Evolutionary conservation across 2,113 vertebrate species (phyloP), one percentile per base, ranked within the genome.

Genomic region (Mesoclemmys tuberculata): DNA sequence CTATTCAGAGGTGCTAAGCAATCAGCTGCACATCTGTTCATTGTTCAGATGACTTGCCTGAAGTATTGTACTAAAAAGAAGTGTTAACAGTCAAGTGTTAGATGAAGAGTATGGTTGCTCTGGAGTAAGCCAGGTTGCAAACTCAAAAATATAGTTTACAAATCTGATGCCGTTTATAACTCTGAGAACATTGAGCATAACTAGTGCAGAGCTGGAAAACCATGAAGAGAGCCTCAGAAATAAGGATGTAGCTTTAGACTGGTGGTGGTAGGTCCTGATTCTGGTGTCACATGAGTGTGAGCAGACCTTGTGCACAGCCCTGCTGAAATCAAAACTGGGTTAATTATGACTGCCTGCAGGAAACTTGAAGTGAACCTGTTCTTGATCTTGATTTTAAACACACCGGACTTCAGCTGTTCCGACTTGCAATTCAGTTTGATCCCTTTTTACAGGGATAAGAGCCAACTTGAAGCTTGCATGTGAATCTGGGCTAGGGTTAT

Each of bases 1-100:
- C 96, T 96, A 54, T 74, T 81, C 55, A 86, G 91, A 84, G 87
- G 79, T 84, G 83, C 87, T 94, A 80, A 95, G 64, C 74, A 94
- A 94, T 95, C 90, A 94, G 16, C 14, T 82, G 7, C 38, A 82
- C 19, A 4, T 88, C 26, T 90, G 1, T 46, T 86, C 26, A 8
- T 85, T 93, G 2, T 84, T 87, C 84, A 89, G 92, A 86, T 83
- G 91, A 87, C 21, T 95, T 56, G 27, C 49, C 44, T 19, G 16
- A 74, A 61, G 26, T 61, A 18, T 77, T 91, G 55, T 79, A 81
- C 38, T 38, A 91, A 91, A 85, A n/a, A 61, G 5, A 38, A 35
- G 2, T 58, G n/a, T 94, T 83, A 80, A 27, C 58, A 48, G 84
- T 82, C 92, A n/a, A 85, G 74, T 80, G 68, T 80, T 82, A 38